phyloP scores from a whole-genome alignment of 2,113 vertebrate species.

The Cebidichthys violaceus region DNA sequence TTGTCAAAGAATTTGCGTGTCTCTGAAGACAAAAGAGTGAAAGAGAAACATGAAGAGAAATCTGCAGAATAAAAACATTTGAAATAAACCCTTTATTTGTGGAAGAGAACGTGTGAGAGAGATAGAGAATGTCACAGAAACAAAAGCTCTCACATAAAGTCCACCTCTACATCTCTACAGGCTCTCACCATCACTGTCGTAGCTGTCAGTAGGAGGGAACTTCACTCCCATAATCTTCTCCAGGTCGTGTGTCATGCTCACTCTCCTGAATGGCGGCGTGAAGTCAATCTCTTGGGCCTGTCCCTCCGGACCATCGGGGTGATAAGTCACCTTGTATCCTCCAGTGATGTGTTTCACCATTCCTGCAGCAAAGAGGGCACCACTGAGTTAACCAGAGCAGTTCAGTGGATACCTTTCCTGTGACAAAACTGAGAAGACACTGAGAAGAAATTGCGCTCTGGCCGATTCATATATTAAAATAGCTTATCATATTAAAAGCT shows the following conservation, averaged over 20 bases:
- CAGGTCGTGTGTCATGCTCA: slow-evolving; percentile 93
- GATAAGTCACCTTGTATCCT: slow-evolving; percentile 91
- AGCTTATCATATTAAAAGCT: too few species aligned
- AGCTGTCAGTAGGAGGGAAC: slow-evolving; percentile 87
- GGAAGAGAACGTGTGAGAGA: neutral
- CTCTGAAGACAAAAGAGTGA: slow-evolving; percentile 80
- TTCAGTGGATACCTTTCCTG: neutral
- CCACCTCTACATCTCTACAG: neutral
- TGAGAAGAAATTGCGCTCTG: neutral
- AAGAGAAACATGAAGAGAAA: neutral
- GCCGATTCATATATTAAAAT: neutral
- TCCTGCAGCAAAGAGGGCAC: slow-evolving; percentile 79
- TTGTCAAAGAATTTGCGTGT: slow-evolving; percentile 93
- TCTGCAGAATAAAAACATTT: neutral
- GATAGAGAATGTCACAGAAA: neutral
- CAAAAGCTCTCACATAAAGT: neutral
- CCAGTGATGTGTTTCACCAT: slow-evolving; percentile 96
- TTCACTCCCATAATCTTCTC: slow-evolving; percentile 90
- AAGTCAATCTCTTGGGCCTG: slow-evolving; percentile 92
- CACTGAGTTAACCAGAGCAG: neutral
- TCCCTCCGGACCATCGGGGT: slow-evolving; percentile 94
- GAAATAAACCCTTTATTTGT: neutral
- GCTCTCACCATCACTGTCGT: slow-evolving; percentile 76
- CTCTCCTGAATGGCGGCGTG: slow-evolving; percentile 93
- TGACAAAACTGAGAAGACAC: neutral